Base-by-base conservation (phyloP, 1,140 invertebrate species). In the Zaprionus tsacasi region DNA sequence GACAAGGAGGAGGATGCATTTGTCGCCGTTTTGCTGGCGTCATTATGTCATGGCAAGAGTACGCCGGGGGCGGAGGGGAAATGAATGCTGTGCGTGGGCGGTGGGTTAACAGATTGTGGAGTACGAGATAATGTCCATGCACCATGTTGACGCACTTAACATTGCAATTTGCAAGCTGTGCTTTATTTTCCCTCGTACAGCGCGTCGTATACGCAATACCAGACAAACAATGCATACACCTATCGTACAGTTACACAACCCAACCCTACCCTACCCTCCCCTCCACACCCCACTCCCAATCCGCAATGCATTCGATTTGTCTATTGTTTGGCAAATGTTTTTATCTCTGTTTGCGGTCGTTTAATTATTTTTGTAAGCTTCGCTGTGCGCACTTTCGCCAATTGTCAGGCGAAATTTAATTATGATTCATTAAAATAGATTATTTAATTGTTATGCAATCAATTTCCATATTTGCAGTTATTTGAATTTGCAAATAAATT, bases 11-110 rank as follows among this genome's bases (percentile, higher is more conserved):
- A 40, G 27, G 38, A 12, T 56, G 66, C 73, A 87, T 82, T 87
- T 82, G 79, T 75, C 77, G 77, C 75, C 81, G 80, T 83, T 88
- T 88, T 80, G 83, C 80, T 88, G 83, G 83, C 83, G 83, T 88
- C 83, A 88, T 88, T 88, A 87, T 78, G 79, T 40, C 73, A 70
- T 55, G 40, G 33, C 40, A 33, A 33, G 45, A 35, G 55, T 3
- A 30, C 21, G 21, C 21, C 21, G 21, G 21, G 11, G n/a, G 2
- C 5, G 56, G 13, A 21, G 43, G 27, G 35, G 21, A 10, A 6
- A 56, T 25, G 50, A 13, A 6, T 54, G 15, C 11, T 10, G 11
- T 43, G 40, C 2, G 21, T 8, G 40, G n/a, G 6, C n/a, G 40
- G 6, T 15, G 40, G 40, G 40, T 45, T 45, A 15, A 45, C 40